A percentile compares a stretch with the other conserved stretches of the same genome.
These are phyloP conservation scores for Corvus moneduloides DNA, from an alignment of 2,113 vertebrate species.

Conservation along the genomic window DNA sequence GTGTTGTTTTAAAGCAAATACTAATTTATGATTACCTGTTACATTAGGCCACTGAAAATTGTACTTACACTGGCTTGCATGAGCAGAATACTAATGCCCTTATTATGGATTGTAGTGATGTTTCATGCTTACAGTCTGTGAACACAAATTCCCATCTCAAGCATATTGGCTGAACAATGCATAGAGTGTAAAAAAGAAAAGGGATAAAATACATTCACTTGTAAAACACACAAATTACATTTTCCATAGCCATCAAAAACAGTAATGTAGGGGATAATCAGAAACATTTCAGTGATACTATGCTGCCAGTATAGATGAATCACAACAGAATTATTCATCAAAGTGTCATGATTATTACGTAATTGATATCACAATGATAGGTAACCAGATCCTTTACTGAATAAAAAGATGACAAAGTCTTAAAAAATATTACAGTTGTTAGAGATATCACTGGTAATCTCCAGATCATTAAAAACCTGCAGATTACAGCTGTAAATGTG, in stretches of 20 bases:
- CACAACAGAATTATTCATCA: slow-evolving; percentile 24
- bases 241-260: slow-evolving; percentile 24
- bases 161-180: slow-evolving; percentile 50
- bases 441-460: not conserved
- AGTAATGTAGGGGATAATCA: not conserved
- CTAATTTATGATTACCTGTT: slow-evolving; percentile 86
- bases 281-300: slow-evolving; percentile 15
- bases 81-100: slow-evolving; percentile 74
- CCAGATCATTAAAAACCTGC: not conserved
- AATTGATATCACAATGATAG: slow-evolving; percentile 21
- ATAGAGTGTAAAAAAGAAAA: not conserved
- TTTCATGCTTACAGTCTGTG: slow-evolving; percentile 42
- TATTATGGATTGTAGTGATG: slow-evolving; percentile 63
- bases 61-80: slow-evolving; percentile 64
- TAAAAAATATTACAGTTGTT: not conserved
- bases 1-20: slow-evolving; percentile 80
- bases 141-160: slow-evolving; percentile 67
- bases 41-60: slow-evolving; percentile 80
- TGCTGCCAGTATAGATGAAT: slow-evolving; percentile 21
- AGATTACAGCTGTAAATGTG: not conserved
- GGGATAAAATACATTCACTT: slow-evolving; percentile 13
- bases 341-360: slow-evolving; percentile 21
- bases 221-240: slow-evolving; percentile 4
- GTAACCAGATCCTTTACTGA: not conserved
- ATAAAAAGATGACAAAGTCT: not conserved